Percentiles rank a stretch among this genome's conserved stretches.
Conservation (phyloP, 2,113 vertebrate species). For the Cottus gobio region DNA sequence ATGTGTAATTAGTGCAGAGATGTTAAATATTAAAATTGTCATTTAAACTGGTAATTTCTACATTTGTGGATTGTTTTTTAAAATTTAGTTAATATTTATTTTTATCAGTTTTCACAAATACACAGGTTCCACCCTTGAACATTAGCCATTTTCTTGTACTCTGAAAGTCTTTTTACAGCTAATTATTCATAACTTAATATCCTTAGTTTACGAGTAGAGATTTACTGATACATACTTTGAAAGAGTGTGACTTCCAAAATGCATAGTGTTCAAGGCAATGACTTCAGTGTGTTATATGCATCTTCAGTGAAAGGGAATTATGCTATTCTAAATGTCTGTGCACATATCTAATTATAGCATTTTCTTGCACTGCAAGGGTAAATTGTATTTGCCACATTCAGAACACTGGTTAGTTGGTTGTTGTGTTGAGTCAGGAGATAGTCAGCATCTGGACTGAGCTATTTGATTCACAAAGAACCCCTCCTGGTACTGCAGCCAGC, state of each 20-base stretch:
- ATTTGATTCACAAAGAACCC: neutral
- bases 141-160: neutral
- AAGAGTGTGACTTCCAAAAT: neutral
- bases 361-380: neutral
- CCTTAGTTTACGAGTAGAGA: neutral
- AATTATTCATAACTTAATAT: neutral
- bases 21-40: neutral
- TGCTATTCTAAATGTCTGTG: neutral
- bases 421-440: neutral
- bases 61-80: slow-evolving; percentile 8
- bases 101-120: neutral
- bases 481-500: neutral
- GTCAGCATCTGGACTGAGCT: neutral
- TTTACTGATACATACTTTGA: neutral
- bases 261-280: neutral
- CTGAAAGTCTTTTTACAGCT: neutral
- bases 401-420: neutral
- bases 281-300: neutral
- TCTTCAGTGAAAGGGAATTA: neutral
- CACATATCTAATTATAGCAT: neutral
- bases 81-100: no score
- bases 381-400: neutral
- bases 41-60: neutral
- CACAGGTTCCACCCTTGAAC: neutral
- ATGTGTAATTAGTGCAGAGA: neutral